Evolutionary conservation across 2,113 vertebrate genomes (phyloP).

Genomic region (Rattus rattus): DNA sequence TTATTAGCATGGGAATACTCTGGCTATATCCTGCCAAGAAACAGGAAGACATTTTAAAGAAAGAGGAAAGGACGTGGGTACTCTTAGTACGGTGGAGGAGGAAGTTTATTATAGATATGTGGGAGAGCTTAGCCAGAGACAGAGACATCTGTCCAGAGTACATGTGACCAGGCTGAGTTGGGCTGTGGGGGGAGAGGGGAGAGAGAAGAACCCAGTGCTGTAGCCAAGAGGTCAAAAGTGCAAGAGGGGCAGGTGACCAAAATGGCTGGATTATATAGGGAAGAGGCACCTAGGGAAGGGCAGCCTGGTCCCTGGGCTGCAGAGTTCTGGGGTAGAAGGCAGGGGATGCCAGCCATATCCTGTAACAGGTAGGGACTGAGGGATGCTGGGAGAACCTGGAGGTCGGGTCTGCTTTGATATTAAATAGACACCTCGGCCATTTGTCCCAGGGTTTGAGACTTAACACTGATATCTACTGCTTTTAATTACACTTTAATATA

Average conservation of each 20-base stretch:
- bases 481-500: constrained; percentile 26
- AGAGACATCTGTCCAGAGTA: not conserved
- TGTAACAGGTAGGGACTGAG: not conserved
- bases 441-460: not conserved
- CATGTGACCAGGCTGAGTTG: not conserved
- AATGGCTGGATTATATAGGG: not conserved
- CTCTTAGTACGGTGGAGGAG: not conserved
- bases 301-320: not conserved
- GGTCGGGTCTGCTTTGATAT: not conserved
- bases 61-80: not conserved
- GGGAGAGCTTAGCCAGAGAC: not conserved
- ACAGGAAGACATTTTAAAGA: not conserved
- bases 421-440: not conserved
- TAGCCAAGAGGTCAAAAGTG: not conserved
- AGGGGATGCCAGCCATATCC: not conserved
- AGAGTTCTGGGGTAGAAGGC: not conserved
- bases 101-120: not conserved
- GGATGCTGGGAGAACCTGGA: not conserved
- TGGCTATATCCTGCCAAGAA: constrained; percentile 12
- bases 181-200: not conserved
- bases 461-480: not conserved
- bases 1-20: not conserved
- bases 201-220: not conserved
- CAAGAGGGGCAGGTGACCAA: not conserved
- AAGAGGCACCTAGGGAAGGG: not conserved